Percentiles rank a stretch among this genome's conserved stretches.
Evolutionary conservation across 2,888 invertebrate genomes (phyloP).

Genomic region (Lampropteryx suffumata): DNA sequence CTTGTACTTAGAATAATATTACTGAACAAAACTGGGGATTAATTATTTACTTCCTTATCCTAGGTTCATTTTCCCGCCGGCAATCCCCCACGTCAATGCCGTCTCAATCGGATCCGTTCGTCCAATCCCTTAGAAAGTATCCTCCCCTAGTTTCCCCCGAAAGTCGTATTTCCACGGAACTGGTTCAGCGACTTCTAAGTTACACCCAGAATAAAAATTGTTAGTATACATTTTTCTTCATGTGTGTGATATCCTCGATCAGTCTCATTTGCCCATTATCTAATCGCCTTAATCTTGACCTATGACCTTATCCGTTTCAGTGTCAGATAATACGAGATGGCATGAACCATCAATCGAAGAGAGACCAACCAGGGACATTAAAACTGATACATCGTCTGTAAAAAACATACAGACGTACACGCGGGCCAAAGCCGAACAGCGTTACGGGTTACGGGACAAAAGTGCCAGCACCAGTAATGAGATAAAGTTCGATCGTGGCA

Average conservation of each 20-base stretch:
- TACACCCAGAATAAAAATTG: slow-evolving; percentile 46
- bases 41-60: background rate
- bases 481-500: slow-evolving; percentile 3
- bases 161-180: slow-evolving; percentile 37
- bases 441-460: background rate
- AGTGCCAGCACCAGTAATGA: background rate
- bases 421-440: slow-evolving; percentile 1
- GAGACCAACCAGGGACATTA: slow-evolving; percentile 6
- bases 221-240: slow-evolving; percentile 35
- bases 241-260: too few relatives aligned
- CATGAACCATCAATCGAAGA: too few relatives aligned
- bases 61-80: slow-evolving; percentile 8
- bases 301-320: background rate
- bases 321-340: background rate
- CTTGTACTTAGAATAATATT: too few relatives aligned
- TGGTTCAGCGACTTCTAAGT: slow-evolving; percentile 44
- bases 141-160: slow-evolving; percentile 33
- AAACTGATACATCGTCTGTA: slow-evolving; percentile 13
- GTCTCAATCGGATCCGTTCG: slow-evolving; percentile 41
- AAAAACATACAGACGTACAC: slow-evolving; percentile 39
- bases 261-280: too few relatives aligned
- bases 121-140: slow-evolving; percentile 50
- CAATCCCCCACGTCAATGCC: slow-evolving; percentile 1
- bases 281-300: too few relatives aligned
- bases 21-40: too few relatives aligned